Conservation (phyloP, 2,888 invertebrate species). For the Spialia ferax region DNA sequence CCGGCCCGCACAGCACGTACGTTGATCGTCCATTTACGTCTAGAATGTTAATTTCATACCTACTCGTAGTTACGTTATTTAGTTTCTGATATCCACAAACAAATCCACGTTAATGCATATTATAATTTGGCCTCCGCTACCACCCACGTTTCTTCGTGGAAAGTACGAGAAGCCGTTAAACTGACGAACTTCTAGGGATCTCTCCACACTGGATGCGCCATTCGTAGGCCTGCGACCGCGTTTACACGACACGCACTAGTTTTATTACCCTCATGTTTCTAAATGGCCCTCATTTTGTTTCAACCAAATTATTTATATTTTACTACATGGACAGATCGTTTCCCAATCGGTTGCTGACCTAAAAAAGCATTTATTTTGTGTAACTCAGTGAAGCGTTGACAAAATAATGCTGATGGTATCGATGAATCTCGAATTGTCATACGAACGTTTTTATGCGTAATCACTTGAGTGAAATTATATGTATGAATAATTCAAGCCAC, state of each 20-base stretch:
- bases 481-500: constrained; percentile 37
- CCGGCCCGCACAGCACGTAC: constrained; percentile 77
- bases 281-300: constrained; percentile 85
- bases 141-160: constrained; percentile 50
- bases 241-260: constrained; percentile 84
- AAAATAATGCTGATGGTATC: constrained; percentile 74
- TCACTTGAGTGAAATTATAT: constrained; percentile 40
- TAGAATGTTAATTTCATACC: constrained; percentile 76
- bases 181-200: constrained; percentile 61
- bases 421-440: constrained; percentile 59
- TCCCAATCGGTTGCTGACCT: constrained; percentile 83
- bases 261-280: constrained; percentile 87
- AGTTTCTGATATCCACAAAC: constrained; percentile 67
- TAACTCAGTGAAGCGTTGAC: constrained; percentile 79
- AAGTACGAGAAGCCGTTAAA: constrained; percentile 46
- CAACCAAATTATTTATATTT: constrained; percentile 86
- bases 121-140: constrained; percentile 59
- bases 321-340: constrained; percentile 83
- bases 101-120: constrained; percentile 59
- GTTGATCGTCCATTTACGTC: constrained; percentile 61
- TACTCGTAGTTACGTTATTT: constrained; percentile 57
- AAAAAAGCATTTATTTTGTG: constrained; percentile 74
- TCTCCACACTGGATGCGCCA: constrained; percentile 58
- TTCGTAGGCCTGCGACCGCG: constrained; percentile 75
- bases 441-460: constrained; percentile 37